Evolutionary conservation across 2,888 invertebrate genomes (phyloP), one percentile per base, ranked within the genome.

Genomic region (Cantharis nigra): DNA sequence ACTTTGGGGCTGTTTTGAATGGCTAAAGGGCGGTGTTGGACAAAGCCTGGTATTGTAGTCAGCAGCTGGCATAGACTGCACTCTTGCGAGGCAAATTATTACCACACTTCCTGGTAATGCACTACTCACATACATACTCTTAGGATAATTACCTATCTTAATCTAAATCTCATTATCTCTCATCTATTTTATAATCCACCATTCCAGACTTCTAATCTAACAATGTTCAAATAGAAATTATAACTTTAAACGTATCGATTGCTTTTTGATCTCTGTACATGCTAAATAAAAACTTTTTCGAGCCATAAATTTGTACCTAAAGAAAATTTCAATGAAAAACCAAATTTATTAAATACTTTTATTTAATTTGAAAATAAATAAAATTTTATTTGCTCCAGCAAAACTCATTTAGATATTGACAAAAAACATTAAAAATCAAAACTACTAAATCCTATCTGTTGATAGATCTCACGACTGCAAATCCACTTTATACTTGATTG

Each of bases 1-100:
- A 85, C 85, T 85, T 85, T 85, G 85, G 83, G 84, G 84, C 87
- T 86, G 87, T 86, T 86, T 86, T 87, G 85, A 87, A 87, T 87
- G 87, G 87, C 86, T 85, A 84, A 84, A 85, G 87, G 87, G 87
- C 87, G 86, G 86, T 85, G 86, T 86, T 84, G 85, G 85, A 86
- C 87, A 86, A 85, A 86, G 84, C 83, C 83, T 81, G 83, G 85
- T 82, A 87, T 87, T 88, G 87, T 87, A 85, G 83, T 84, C 83
- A 84, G 84, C 87, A 86, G 85, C 87, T 87, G 87, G 85, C 84
- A 82, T 80, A 83, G 87, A 87, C 86, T 86, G 80, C 81, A 80
- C 78, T 80, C 82, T 80, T 81, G 77, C 80, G 75, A 72, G 49
- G 74, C 82, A 79, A 84, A 80, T 84, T 84, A 83, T 84, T 78